These are phyloP conservation scores for Suncus etruscus DNA, from an alignment of 2,113 vertebrate species.

Conservation along the genomic window DNA sequence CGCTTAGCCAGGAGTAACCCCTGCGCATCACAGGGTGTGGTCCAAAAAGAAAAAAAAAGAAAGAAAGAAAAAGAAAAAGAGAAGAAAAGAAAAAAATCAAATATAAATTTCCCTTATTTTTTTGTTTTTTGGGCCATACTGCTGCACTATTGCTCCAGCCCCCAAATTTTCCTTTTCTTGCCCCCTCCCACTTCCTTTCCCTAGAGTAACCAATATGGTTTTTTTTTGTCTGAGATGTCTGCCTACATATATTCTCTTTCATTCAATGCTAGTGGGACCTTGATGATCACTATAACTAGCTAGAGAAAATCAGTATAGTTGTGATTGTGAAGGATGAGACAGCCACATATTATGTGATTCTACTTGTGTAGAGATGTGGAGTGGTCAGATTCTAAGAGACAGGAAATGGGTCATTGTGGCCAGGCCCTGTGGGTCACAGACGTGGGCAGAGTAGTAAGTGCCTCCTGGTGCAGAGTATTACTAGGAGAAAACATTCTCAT, in stretches of 20 bases:
- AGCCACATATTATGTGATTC: neutral
- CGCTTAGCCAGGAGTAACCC: too few species aligned
- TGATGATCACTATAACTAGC: neutral
- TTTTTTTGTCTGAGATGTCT: constrained; percentile 8
- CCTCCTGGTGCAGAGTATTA: neutral
- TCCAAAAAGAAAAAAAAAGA: too few species aligned
- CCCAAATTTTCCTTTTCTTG: neutral
- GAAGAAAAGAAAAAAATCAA: neutral
- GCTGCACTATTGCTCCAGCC: too few species aligned
- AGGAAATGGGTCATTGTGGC: neutral
- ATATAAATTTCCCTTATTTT: neutral
- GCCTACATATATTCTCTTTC: neutral
- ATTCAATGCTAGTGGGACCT: constrained; percentile 3
- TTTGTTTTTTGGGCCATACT: too few species aligned
- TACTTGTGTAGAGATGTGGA: neutral
- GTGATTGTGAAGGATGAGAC: constrained; percentile 2
- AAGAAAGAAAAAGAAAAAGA: too few species aligned
- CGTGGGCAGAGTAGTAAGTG: neutral
- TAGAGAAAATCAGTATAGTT: neutral
- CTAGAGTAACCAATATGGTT: neutral
- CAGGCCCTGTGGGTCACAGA: neutral
- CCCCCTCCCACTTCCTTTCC: neutral
- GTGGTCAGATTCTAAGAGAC: neutral
- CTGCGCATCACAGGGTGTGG: too few species aligned
- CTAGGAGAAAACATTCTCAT: neutral